These are phyloP conservation scores for Gadopsis marmoratus DNA, from an alignment of 2,797 vertebrate genomes.

Conservation along the genomic window DNA sequence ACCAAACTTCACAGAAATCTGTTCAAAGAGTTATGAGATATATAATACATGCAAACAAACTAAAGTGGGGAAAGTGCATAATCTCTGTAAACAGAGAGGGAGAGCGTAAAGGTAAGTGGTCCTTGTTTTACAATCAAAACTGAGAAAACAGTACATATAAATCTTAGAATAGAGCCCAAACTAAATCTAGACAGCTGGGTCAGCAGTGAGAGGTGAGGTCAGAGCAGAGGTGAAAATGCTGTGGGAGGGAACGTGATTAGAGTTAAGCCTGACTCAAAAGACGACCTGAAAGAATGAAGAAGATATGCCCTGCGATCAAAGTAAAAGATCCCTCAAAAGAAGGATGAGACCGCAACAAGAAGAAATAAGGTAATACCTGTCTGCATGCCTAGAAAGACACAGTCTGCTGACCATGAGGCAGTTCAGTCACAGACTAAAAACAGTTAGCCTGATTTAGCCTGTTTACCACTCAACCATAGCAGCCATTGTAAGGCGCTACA, in stretches of 20 bases:
- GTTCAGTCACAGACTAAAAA: conserved; percentile 29
- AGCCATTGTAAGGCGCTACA: conserved; percentile 27
- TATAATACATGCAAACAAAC: background rate
- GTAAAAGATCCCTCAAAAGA: conserved; percentile 34
- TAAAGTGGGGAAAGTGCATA: background rate
- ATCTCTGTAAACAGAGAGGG: background rate
- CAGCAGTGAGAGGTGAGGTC: conserved; percentile 14
- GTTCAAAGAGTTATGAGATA: background rate
- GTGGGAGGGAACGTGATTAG: conserved; percentile 34
- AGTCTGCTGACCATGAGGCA: conserved; percentile 57
- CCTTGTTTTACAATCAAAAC: background rate
- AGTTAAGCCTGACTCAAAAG: conserved; percentile 61
- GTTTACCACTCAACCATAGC: conserved; percentile 50
- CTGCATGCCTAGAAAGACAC: conserved; percentile 49
- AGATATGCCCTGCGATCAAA: conserved; percentile 59
- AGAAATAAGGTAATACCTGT: conserved; percentile 47
- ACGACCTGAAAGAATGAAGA: conserved; percentile 35
- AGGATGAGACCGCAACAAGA: conserved; percentile 24
- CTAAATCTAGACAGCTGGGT: conserved; percentile 28
- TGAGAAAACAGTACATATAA: background rate
- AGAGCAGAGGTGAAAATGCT: conserved; percentile 27
- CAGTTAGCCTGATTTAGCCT: conserved; percentile 28
- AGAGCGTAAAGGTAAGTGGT: background rate
- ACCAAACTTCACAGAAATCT: background rate
- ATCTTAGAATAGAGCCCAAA: conserved; percentile 5